Conservation (phyloP, 1,140 invertebrate species). For the Drosophila baimaii region DNA sequence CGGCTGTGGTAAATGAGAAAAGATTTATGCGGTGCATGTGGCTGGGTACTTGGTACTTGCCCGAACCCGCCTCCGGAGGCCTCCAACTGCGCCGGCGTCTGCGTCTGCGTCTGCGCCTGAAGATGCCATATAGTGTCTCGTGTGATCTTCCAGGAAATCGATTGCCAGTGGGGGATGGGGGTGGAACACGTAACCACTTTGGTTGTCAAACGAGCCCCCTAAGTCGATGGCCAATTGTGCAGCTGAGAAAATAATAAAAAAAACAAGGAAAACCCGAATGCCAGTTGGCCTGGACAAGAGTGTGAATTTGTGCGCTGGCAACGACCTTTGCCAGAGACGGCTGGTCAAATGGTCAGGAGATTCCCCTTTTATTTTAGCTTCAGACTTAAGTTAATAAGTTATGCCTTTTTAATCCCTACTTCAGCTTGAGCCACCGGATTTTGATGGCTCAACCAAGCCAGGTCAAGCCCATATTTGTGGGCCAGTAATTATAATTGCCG, state of each 20-base stretch:
- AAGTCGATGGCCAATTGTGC: slow-evolving; percentile 70
- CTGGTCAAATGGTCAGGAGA: slow-evolving; percentile 22
- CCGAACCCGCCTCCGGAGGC: slow-evolving; percentile 37
- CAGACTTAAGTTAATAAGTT: neutral
- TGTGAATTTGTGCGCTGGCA: slow-evolving; percentile 53
- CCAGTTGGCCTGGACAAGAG: slow-evolving; percentile 42
- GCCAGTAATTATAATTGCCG: slow-evolving; percentile 46
- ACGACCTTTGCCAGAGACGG: slow-evolving; percentile 58
- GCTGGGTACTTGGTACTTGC: slow-evolving; percentile 53
- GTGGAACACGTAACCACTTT: slow-evolving; percentile 67
- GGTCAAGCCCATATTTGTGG: slow-evolving; percentile 16
- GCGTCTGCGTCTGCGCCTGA: slow-evolving; percentile 29
- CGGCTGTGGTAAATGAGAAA: slow-evolving; percentile 66
- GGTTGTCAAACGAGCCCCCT: slow-evolving; percentile 74
- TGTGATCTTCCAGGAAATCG: slow-evolving; percentile 68
- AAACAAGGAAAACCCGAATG: slow-evolving; percentile 32
- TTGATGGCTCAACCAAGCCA: slow-evolving; percentile 7
- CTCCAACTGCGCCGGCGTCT: slow-evolving; percentile 16
- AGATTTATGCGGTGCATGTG: slow-evolving; percentile 78
- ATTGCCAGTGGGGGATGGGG: slow-evolving; percentile 37
- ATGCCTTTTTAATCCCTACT: slow-evolving; percentile 17
- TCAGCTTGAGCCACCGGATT: neutral
- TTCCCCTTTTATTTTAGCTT: neutral
- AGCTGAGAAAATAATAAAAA: slow-evolving; percentile 38
- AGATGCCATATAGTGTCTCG: slow-evolving; percentile 70